Evolutionary conservation across 2,113 vertebrate genomes (phyloP).

Genomic region (Tinamus guttatus): DNA sequence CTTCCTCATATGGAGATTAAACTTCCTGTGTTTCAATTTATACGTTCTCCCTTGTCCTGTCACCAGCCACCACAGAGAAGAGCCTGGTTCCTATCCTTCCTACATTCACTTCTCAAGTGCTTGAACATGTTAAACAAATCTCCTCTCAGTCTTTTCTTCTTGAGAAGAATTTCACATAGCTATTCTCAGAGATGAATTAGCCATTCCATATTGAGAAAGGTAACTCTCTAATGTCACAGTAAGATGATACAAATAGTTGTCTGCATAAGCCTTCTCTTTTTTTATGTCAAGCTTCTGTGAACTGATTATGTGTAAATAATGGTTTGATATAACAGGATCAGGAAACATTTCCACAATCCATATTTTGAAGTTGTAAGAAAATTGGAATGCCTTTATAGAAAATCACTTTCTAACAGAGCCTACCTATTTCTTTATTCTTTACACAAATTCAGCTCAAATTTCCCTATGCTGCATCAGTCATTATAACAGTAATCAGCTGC

Average conservation of each 20-base stretch:
- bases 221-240: constrained; percentile 14
- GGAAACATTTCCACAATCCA: constrained; percentile 40
- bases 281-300: not conserved
- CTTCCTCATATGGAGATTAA: too few species aligned
- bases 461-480: constrained; percentile 28
- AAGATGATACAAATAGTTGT: constrained; percentile 21
- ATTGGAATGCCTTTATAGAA: not conserved
- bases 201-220: constrained; percentile 18
- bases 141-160: too few species aligned
- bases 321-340: constrained; percentile 59
- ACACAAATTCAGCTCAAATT: not conserved
- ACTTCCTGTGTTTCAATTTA: too few species aligned
- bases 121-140: too few species aligned
- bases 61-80: too few species aligned
- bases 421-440: not conserved
- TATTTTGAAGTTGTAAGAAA: not conserved
- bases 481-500: not conserved
- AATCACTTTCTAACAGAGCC: not conserved
- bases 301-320: constrained; percentile 64
- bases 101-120: too few species aligned
- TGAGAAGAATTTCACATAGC: not conserved
- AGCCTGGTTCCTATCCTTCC: too few species aligned
- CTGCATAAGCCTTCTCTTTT: not conserved
- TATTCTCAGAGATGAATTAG: not conserved
- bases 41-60: too few species aligned